Evolutionary conservation across 2,888 invertebrate genomes (phyloP), one percentile per base, ranked within the genome.

Genomic region (Serrognathus titanus): DNA sequence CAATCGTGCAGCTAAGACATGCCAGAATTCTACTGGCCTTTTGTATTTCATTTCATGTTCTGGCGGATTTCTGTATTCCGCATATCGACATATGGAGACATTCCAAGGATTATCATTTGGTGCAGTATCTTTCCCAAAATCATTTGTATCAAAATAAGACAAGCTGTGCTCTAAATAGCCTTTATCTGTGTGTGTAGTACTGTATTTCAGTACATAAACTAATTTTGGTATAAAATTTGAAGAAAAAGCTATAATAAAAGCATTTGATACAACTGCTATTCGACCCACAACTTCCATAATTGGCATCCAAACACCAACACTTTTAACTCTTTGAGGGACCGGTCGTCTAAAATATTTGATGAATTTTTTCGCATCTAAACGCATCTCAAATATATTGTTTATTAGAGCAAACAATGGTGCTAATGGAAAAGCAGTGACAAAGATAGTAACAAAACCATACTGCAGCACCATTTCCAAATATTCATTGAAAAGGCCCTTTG

Each of bases 381-480:
- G 82, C 79, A 93, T 89, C 78, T 94, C 93, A 47, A 94, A 77
- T 16, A 92, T 81, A 74, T 94, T 94, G 74, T 92, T 93, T 31
- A 90, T 76, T 38, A 93, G 78, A 1, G 92, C 92, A 75, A 92
- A 87, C 1, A 93, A 75, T 1, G 93, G 93, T 0, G 91, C 93
- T 60, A 94, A 73, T 0, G 93, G 93, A 76, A 94, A 93, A 1
- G 92, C 92, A 36, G 90, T 85, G 24, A 92, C 92, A 70, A 94
- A 94, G 43, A 94, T 82, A 0, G 91, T 92, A 24, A 92, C 86
- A 71, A 93, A 93, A 2, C 93, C 93, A 78, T 88, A 94, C 76
- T 93, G 93, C 16, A 93, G 79, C 53, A 92, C 92, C 91, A 94
- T 92, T 82, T 93, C 92, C 53, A 93, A 79, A 77, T 93, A 93